Base-by-base conservation (phyloP, 2,888 invertebrate genomes). In the Drosophila mimetica region DNA sequence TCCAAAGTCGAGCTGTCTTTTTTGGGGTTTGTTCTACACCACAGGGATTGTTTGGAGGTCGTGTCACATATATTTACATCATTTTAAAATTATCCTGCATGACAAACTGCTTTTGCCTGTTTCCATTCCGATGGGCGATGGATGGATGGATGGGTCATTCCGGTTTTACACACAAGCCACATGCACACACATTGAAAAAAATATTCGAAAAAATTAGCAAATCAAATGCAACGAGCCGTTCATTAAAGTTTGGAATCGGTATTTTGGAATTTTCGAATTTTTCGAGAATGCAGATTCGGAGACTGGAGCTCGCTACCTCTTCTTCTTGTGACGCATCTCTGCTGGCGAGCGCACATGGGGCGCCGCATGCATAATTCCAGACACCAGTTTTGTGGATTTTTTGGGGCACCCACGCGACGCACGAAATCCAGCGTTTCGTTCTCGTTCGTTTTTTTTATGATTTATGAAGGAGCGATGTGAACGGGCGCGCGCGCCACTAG, bases 241-340 rank as follows among this genome's bases (percentile, higher is more conserved):
- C 14, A 36, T 8, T 8, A 8, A 8, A 36, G 34, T 34, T 32
- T 32, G 8, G 28, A 8, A 28, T 8, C 8, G 8, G 28, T 1
- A 28, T 8, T 28, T 28, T 7, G 7, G 28, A 8, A 14, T 1
- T 16, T 9, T 13, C 1, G 5, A 13, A 5, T 41, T 6, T 22
- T 8, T 4, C 4, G 3, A 22, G 16, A 36, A 7, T 4, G 11
- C n/a, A 16, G 16, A n/a, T 7, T 57, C 7, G 25, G 39, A 39
- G 28, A 34, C n/a, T 2, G 16, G 5, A 46, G 16, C 14, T 14
- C 44, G 30, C 52, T 82, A 90, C 90, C 90, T 90, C 81, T 91
- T 91, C 81, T 90, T 91, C 75, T 91, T 90, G 67, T 90, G 89
- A 30, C 91, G 87, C 82, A 90, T 78, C 84, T 91, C 91, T 8